A percentile compares a stretch with the other conserved stretches of the same genome.
These are phyloP conservation scores for Papilio elwesi DNA, from an alignment of 2,888 invertebrate species.

Conservation along the genomic window DNA sequence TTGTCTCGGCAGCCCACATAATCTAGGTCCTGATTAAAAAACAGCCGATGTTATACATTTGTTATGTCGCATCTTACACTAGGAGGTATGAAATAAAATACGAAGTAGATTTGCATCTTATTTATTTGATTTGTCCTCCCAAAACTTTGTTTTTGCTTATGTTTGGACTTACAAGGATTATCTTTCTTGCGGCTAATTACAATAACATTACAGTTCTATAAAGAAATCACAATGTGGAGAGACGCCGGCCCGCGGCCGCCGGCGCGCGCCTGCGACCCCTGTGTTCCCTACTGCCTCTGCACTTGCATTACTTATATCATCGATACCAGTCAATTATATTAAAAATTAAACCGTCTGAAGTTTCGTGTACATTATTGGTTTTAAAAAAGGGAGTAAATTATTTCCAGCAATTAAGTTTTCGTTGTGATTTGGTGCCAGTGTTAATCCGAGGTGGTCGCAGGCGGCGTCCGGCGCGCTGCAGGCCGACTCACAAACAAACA, in stretches of 20 bases:
- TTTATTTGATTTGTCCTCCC: slow-evolving; percentile 82
- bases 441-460: neutral
- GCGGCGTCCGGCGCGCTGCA: slow-evolving; percentile 39
- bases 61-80: neutral
- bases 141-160: slow-evolving; percentile 76
- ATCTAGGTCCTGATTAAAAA: too few relatives aligned
- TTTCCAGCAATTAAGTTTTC: neutral
- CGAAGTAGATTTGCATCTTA: slow-evolving; percentile 76
- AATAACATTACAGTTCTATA: slow-evolving; percentile 80
- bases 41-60: too few relatives aligned
- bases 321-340: neutral
- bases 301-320: neutral
- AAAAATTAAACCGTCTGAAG: neutral
- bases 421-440: neutral
- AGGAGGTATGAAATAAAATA: slow-evolving; percentile 63
- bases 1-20: too few relatives aligned
- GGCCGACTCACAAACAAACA: slow-evolving; percentile 42
- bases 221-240: slow-evolving; percentile 81
- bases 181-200: slow-evolving; percentile 82
- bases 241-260: slow-evolving; percentile 56
- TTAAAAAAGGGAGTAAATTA: neutral
- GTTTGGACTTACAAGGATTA: slow-evolving; percentile 81
- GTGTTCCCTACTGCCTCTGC: neutral
- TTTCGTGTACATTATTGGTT: neutral
- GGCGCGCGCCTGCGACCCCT: slow-evolving; percentile 54